A percentile compares a stretch with the other conserved stretches of the same genome.
These are phyloP conservation scores for Tipula helvola DNA, from an alignment of 2,888 invertebrate genomes.

Conservation along the genomic window DNA sequence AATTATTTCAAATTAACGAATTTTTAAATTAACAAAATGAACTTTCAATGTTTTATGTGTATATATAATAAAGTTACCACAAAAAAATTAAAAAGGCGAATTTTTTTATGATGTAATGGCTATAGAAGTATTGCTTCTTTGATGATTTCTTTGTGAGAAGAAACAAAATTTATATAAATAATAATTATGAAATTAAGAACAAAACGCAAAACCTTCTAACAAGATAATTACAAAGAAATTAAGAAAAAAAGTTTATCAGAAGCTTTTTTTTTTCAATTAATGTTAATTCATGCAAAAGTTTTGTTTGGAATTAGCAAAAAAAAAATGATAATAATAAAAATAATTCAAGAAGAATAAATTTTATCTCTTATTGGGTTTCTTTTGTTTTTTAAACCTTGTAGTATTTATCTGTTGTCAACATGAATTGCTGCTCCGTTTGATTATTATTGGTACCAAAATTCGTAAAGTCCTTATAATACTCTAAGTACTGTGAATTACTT, in stretches of 20 bases:
- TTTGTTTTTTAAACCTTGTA: neutral
- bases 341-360: neutral
- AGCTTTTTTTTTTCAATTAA: neutral
- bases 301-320: neutral
- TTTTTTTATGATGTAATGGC: neutral
- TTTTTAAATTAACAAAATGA: conserved; percentile 8
- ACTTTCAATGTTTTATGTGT: neutral
- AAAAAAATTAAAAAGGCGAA: neutral
- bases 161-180: neutral
- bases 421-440: neutral
- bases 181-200: neutral
- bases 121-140: neutral
- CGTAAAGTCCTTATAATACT: neutral
- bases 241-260: neutral
- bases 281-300: neutral
- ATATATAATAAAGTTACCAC: neutral
- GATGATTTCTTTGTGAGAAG: neutral
- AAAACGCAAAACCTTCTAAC: neutral
- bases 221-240: neutral
- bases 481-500: neutral
- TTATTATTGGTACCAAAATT: neutral
- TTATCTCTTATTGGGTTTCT: neutral
- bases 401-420: neutral
- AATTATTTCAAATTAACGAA: neutral
- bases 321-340: neutral